Conservation (phyloP, 2,797 vertebrate genomes). For the Xenops minutus region DNA sequence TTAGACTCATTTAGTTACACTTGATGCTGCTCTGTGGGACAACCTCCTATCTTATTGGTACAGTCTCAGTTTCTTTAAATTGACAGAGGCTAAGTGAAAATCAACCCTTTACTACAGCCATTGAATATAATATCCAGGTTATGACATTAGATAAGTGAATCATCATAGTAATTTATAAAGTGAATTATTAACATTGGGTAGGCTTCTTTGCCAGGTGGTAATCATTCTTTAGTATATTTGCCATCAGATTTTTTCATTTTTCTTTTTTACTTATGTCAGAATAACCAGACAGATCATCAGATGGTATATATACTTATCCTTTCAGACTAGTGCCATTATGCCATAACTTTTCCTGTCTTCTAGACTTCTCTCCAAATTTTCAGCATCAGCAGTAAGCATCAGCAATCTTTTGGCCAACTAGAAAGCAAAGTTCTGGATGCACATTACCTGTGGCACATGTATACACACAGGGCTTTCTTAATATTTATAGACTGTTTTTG, state of each 20-base stretch:
- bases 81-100: neutral
- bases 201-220: neutral
- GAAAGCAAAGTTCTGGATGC: neutral
- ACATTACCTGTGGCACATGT: neutral
- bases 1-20: neutral
- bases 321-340: neutral
- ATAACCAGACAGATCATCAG: neutral
- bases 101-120: neutral
- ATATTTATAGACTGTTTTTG: neutral
- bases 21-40: neutral
- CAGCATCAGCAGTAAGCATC: neutral
- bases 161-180: neutral
- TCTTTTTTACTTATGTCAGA: neutral
- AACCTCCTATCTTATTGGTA: neutral
- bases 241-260: neutral
- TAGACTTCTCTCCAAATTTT: neutral
- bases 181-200: neutral
- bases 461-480: neutral
- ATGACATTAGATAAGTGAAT: neutral
- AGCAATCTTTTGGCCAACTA: neutral
- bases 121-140: neutral
- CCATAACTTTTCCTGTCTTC: neutral
- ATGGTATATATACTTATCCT: neutral
- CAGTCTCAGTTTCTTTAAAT: neutral
- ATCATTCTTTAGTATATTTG: neutral